Evolutionary conservation across 2,888 invertebrate genomes (phyloP).

Genomic region (Mesorhabditis belari): DNA sequence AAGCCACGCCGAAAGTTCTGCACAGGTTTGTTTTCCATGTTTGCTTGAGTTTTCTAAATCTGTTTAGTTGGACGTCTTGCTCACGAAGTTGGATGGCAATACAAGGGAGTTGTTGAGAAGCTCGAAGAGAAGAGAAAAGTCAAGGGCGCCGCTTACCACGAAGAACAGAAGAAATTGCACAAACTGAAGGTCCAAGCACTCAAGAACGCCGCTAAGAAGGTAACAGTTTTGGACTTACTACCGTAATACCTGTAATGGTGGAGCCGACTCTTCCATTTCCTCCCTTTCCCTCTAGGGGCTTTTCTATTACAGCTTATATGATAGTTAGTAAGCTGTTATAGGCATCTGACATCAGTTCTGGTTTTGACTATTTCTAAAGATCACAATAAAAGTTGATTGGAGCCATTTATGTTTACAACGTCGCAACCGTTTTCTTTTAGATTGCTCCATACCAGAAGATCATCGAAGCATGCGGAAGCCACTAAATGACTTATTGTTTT

Average conservation of each 20-base stretch:
- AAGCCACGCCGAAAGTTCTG: constrained; percentile 88
- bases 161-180: constrained; percentile 65
- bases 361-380: too few species aligned
- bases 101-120: constrained; percentile 87
- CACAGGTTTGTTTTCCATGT: constrained; percentile 37
- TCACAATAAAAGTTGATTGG: too few species aligned
- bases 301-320: not conserved
- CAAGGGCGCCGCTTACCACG: constrained; percentile 69
- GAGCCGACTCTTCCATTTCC: too few species aligned
- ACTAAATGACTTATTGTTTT: constrained; percentile 24
- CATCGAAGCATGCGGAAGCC: constrained; percentile 79
- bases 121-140: constrained; percentile 90
- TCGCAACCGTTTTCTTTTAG: constrained; percentile 55
- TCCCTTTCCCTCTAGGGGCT: too few species aligned
- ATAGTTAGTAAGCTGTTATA: too few species aligned
- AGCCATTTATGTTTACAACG: not conserved
- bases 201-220: not conserved
- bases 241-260: too few species aligned
- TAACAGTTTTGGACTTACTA: too few species aligned
- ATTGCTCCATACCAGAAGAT: constrained; percentile 77
- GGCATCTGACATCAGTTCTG: too few species aligned
- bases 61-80: constrained; percentile 82
- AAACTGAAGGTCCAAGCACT: constrained; percentile 51
- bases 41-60: not conserved
- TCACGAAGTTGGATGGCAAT: constrained; percentile 99